These are phyloP conservation scores for Hylia prasina DNA, from an alignment of 2,113 vertebrate species.

Conservation along the genomic window DNA sequence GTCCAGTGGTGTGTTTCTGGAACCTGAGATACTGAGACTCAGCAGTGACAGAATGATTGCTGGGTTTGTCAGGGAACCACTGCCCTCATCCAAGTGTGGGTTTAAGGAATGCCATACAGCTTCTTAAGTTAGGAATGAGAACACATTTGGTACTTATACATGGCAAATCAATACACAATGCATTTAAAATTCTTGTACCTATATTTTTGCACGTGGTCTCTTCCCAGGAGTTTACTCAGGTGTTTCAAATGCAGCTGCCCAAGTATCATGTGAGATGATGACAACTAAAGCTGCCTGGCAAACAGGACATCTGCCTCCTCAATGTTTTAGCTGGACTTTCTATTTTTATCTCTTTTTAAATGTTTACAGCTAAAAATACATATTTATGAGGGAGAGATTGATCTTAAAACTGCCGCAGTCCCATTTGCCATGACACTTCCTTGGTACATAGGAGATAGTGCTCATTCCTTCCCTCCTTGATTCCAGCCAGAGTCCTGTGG, in stretches of 20 bases:
- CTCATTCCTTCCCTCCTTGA: neutral
- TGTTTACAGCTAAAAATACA: neutral
- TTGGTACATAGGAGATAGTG: neutral
- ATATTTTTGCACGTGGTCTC: neutral
- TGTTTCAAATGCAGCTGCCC: neutral
- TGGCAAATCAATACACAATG: neutral
- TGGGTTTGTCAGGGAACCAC: rapidly evolving
- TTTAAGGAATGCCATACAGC: neutral
- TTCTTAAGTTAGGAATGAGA: neutral
- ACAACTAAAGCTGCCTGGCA: neutral
- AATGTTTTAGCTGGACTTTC: neutral
- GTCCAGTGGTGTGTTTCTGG: neutral
- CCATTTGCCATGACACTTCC: neutral
- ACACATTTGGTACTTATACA: neutral
- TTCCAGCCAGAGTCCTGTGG: neutral
- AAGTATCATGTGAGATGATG: neutral
- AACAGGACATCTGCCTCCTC: neutral
- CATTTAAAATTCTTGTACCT: neutral
- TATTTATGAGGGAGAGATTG: neutral
- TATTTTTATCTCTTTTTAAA: neutral
- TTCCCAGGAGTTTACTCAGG: neutral
- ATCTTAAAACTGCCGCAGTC: neutral
- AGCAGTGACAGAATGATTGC: neutral
- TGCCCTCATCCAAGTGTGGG: neutral
- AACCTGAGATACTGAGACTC: neutral